Conservation (phyloP, 2,797 vertebrate genomes). For the Mallotus villosus region DNA sequence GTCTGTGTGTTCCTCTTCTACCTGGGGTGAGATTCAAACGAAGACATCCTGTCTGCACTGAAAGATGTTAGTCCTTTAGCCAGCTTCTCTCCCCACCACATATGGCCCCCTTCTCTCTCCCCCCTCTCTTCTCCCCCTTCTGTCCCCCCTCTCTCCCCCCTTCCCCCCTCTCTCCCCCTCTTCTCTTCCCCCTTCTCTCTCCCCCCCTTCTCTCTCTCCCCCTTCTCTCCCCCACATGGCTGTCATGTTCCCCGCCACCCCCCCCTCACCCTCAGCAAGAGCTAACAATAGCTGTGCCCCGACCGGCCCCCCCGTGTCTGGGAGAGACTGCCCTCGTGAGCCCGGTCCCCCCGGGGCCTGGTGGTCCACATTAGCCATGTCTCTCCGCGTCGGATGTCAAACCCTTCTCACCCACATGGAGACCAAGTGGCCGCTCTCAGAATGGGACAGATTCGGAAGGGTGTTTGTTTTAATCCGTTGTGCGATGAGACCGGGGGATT, state of each 20-base stretch:
- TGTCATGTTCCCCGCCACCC: constrained; percentile 62
- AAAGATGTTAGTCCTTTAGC: neutral
- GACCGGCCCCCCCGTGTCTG: constrained; percentile 39
- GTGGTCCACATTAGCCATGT: constrained; percentile 53
- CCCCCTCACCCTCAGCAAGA: constrained; percentile 39
- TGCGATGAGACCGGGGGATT: neutral
- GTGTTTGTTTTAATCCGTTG: neutral
- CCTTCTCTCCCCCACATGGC: constrained; percentile 37
- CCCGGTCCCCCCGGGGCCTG: neutral
- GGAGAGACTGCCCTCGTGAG: constrained; percentile 28
- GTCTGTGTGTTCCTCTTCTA: constrained; percentile 91
- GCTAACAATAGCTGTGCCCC: constrained; percentile 67
- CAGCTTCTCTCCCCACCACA: neutral
- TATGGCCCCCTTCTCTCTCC: too few species aligned
- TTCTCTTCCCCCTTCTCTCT: too few species aligned
- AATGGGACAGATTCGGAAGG: too few species aligned
- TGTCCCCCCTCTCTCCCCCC: neutral
- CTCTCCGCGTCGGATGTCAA: constrained; percentile 44
- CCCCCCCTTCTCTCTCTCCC: too few species aligned
- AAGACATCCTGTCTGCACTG: constrained; percentile 14
- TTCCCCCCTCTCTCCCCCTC: neutral
- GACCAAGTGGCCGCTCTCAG: too few species aligned
- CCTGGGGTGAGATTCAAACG: constrained; percentile 86
- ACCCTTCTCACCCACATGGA: neutral
- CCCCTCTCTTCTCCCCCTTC: too few species aligned